phyloP scores from a whole-genome alignment of 2,888 invertebrate species.

The Aspidiotus rigidus region DNA sequence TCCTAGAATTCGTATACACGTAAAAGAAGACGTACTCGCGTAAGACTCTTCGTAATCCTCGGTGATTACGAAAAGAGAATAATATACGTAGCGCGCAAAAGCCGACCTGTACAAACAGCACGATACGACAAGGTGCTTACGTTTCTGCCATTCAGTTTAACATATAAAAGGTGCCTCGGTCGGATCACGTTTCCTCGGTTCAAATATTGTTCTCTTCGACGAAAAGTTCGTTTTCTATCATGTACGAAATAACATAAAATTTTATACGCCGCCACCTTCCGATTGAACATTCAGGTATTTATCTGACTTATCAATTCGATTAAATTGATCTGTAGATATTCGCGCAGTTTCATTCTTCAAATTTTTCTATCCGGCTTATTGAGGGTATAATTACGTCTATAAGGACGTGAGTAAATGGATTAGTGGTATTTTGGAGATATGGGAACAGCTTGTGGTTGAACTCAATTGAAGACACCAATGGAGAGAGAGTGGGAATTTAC shows the following conservation, averaged over 20 bases:
- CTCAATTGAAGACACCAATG: too few relatives aligned
- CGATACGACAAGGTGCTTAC: conserved; percentile 4
- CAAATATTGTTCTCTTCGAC: not conserved
- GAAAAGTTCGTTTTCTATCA: not conserved
- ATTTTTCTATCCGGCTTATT: not conserved
- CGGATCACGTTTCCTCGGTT: not conserved
- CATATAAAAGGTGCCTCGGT: not conserved
- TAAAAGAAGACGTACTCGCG: too few relatives aligned
- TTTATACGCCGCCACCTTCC: not conserved
- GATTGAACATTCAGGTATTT: not conserved
- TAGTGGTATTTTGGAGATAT: not conserved
- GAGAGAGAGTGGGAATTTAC: too few relatives aligned
- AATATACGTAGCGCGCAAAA: conserved; percentile 2
- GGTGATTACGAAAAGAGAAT: not conserved
- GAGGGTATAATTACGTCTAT: not conserved
- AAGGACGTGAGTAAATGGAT: not conserved
- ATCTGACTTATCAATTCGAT: not conserved
- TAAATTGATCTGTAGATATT: too few relatives aligned
- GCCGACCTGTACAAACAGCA: conserved; percentile 2
- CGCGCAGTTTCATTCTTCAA: too few relatives aligned
- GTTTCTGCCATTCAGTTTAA: conserved; percentile 2
- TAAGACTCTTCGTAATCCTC: too few relatives aligned
- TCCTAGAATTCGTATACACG: too few relatives aligned
- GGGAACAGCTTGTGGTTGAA: too few relatives aligned
- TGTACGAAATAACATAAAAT: not conserved